Evolutionary conservation across 1,140 invertebrate species (phyloP).

Genomic region (Drosophila nigrodunni): DNA sequence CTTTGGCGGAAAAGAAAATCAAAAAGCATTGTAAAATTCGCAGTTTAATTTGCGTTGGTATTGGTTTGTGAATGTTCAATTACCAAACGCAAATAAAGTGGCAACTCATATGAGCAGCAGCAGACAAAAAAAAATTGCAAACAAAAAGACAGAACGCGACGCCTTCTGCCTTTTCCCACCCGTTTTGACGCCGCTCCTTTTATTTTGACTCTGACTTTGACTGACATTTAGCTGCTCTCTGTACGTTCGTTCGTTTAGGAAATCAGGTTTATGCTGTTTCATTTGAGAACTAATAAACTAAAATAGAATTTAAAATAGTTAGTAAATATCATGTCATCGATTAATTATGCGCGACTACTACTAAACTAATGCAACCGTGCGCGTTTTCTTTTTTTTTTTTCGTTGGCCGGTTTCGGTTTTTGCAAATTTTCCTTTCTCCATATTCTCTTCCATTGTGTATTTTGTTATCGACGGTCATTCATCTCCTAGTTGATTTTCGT

Average conservation of each 20-base stretch:
- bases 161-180: slow-evolving; percentile 51
- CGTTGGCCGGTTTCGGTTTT: slow-evolving; percentile 61
- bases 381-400: slow-evolving; percentile 36
- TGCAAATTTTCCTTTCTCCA: slow-evolving; percentile 58
- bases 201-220: slow-evolving; percentile 65
- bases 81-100: slow-evolving; percentile 65
- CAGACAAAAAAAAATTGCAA: slow-evolving; percentile 44
- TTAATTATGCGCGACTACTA: slow-evolving; percentile 12
- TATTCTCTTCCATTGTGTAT: slow-evolving; percentile 60
- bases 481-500: slow-evolving; percentile 75
- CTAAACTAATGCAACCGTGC: slow-evolving; percentile 64
- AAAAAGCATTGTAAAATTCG: slow-evolving; percentile 53
- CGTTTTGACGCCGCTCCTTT: slow-evolving; percentile 45
- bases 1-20: slow-evolving; percentile 16
- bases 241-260: slow-evolving; percentile 18
- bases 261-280: slow-evolving; percentile 56
- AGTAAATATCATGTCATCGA: slow-evolving; percentile 16
- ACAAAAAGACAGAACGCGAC: slow-evolving; percentile 68
- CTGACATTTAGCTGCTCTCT: slow-evolving; percentile 54
- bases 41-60: slow-evolving; percentile 51
- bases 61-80: slow-evolving; percentile 57
- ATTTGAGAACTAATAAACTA: not conserved
- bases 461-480: slow-evolving; percentile 79
- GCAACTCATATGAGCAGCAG: slow-evolving; percentile 64
- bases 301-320: slow-evolving; percentile 17